Conservation (phyloP, 2,113 vertebrate species). For the Orthonyx spaldingii region DNA sequence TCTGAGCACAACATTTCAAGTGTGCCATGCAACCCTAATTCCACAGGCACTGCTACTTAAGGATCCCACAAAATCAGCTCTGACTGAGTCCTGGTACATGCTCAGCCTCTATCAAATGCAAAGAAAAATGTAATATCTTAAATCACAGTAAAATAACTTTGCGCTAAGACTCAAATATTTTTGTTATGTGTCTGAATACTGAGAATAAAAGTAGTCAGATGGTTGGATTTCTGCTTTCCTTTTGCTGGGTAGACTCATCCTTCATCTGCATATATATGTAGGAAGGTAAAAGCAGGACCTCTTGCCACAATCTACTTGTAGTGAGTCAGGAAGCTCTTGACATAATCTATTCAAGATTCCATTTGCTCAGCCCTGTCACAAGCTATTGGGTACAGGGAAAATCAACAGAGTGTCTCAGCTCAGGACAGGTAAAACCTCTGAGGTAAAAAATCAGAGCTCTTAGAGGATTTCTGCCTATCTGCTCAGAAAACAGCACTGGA, state of each 20-base stretch:
- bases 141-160: neutral
- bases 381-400: neutral
- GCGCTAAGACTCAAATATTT: neutral
- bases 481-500: neutral
- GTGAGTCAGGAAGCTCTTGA: neutral
- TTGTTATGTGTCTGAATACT: neutral
- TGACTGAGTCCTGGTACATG: rapidly evolving
- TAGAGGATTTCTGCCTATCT: neutral
- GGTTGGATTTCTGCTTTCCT: neutral
- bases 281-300: neutral
- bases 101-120: neutral
- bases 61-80: neutral
- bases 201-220: neutral
- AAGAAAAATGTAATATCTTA: neutral
- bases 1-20: neutral
- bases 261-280: neutral
- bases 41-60: neutral
- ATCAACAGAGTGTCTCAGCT: neutral
- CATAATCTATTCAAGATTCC: neutral
- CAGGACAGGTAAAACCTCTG: neutral
- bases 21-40: neutral
- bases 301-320: neutral
- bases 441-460: neutral
- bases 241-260: neutral
- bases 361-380: neutral